Conservation (phyloP, 2,113 vertebrate species). For the Scomber colias region DNA sequence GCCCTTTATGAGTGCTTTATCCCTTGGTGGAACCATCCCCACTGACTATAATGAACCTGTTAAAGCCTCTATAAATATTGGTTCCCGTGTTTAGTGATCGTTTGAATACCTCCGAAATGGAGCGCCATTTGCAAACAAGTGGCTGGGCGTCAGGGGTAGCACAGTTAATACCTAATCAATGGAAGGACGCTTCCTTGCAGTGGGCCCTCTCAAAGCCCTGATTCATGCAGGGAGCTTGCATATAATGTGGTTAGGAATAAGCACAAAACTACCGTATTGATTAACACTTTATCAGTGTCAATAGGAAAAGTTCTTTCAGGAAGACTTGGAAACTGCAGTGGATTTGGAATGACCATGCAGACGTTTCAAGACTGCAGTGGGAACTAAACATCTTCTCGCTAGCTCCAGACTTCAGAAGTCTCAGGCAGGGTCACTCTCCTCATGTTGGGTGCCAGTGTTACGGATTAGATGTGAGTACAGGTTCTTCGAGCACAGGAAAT, state of each 20-base stretch:
- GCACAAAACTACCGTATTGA: conserved; percentile 66
- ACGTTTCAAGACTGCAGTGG: conserved; percentile 19
- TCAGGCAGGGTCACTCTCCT: conserved; percentile 29
- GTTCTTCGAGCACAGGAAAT: conserved; percentile 39
- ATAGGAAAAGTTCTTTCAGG: conserved; percentile 54
- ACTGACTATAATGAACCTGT: conserved; percentile 81
- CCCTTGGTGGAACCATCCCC: conserved; percentile 64
- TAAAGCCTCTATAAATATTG: conserved; percentile 84
- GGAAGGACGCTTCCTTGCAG: conserved; percentile 62
- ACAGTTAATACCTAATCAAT: conserved; percentile 80
- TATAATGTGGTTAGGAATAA: conserved; percentile 67
- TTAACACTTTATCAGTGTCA: conserved; percentile 63
- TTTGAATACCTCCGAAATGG: conserved; percentile 72
- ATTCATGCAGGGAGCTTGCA: conserved; percentile 57
- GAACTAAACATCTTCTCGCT: conserved; percentile 22
- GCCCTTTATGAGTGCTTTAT: conserved; percentile 73
- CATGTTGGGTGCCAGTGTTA: conserved; percentile 32
- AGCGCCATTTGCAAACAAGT: conserved; percentile 75
- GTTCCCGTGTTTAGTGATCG: conserved; percentile 69
- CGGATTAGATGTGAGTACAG: conserved; percentile 40
- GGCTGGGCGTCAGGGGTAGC: conserved; percentile 62
- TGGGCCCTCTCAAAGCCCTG: conserved; percentile 41
- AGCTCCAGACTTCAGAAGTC: conserved; percentile 19
- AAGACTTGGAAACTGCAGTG: conserved; percentile 42
- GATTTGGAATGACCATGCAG: conserved; percentile 6